These are phyloP conservation scores for Drosophila prolongata DNA, from an alignment of 2,888 invertebrate species.

Conservation along the genomic window DNA sequence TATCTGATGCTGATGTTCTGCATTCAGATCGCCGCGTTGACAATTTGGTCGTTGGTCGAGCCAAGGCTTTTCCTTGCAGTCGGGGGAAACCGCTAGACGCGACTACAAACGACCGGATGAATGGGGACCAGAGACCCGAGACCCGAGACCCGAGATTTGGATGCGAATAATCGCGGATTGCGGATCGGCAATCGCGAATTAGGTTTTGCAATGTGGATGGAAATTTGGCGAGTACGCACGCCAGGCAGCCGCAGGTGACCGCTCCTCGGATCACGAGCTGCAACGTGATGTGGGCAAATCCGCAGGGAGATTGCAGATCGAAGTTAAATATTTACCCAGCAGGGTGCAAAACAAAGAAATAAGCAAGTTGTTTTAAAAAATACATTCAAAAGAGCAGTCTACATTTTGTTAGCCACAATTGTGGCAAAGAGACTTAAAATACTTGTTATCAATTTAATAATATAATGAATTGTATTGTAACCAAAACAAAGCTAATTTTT, in stretches of 20 bases:
- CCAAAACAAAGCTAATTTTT: no score
- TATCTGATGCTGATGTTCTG: constrained; percentile 17
- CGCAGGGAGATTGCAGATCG: neutral
- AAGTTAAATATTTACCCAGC: neutral
- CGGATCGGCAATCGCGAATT: constrained; percentile 50
- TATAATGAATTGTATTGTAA: no score
- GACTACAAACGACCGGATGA: constrained; percentile 1
- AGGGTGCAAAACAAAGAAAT: neutral
- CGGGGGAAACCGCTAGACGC: constrained; percentile 59
- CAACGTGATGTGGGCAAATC: constrained; percentile 59
- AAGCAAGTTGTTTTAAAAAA: neutral
- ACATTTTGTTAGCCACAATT: no score
- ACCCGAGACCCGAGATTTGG: constrained; percentile 39
- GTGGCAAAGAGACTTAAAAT: no score
- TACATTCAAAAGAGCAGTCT: no score
- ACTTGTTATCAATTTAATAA: no score
- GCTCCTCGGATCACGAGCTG: constrained; percentile 37
- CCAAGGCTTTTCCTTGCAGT: constrained; percentile 69
- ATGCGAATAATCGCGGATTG: constrained; percentile 34
- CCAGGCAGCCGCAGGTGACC: constrained; percentile 69
- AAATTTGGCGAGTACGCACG: constrained; percentile 56
- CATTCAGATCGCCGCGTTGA: constrained; percentile 15
- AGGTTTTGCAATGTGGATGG: constrained; percentile 46
- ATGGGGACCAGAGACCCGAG: constrained; percentile 23
- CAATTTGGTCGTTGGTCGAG: constrained; percentile 57